Evolutionary conservation across 2,888 invertebrate genomes (phyloP).

Genomic region (Drosophila flavopinicola): DNA sequence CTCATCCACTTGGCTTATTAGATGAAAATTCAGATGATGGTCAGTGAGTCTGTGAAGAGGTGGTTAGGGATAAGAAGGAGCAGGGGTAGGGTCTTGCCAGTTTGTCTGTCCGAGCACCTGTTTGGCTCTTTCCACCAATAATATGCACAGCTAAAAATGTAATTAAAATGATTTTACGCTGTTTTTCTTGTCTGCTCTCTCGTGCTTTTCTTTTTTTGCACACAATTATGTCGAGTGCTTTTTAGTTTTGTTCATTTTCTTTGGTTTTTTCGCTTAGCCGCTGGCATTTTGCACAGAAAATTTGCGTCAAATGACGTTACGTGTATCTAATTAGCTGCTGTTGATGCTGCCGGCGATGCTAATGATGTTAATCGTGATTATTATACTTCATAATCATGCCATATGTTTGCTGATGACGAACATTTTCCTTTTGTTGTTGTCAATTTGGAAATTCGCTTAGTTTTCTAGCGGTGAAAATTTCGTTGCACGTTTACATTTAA

Average conservation of each 20-base stretch:
- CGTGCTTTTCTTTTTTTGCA: constrained; percentile 2
- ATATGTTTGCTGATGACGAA: constrained; percentile 15
- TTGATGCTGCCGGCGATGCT: constrained; percentile 22
- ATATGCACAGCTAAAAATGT: constrained; percentile 42
- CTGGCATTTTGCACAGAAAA: constrained; percentile 38
- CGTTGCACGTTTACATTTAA: constrained; percentile 25
- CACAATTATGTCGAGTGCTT: constrained; percentile 9
- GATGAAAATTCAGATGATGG: constrained; percentile 6
- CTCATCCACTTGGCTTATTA: constrained; percentile 19
- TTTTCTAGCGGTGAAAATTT: constrained; percentile 18
- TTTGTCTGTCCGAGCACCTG: constrained; percentile 51
- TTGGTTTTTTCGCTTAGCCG: constrained; percentile 19
- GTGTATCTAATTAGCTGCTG: constrained; percentile 60
- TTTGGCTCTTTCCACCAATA: constrained; percentile 43
- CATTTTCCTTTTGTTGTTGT: constrained; percentile 32
- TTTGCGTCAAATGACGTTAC: constrained; percentile 49
- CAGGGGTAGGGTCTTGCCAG: constrained; percentile 1
- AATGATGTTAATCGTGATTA: constrained; percentile 32
- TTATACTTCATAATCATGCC: constrained; percentile 11
- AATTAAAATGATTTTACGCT: constrained; percentile 62
- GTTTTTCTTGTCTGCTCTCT: constrained; percentile 7
- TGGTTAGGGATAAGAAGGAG: no score
- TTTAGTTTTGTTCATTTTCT: constrained; percentile 28
- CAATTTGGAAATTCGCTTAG: constrained; percentile 41
- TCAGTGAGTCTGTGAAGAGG: no score